A percentile compares a stretch with the other conserved stretches of the same genome.
Evolutionary conservation across 2,888 invertebrate genomes (phyloP).

Genomic region (Scaptomyza tumidula): DNA sequence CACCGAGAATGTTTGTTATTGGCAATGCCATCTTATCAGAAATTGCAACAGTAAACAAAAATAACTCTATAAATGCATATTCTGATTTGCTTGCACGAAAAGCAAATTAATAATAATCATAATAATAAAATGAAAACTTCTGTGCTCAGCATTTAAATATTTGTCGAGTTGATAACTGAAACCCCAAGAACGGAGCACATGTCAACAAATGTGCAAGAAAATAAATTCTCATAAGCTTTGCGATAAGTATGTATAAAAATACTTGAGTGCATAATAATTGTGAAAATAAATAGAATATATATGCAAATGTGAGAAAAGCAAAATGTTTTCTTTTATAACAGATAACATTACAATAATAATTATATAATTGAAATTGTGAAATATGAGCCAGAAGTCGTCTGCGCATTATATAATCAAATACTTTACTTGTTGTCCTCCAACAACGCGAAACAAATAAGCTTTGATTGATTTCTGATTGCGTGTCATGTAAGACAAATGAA

Average conservation of each 20-base stretch:
- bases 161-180: constrained; percentile 15
- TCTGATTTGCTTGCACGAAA: constrained; percentile 1
- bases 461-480: constrained; percentile 59
- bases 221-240: background rate
- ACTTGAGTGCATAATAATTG: background rate
- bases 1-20: constrained; percentile 8
- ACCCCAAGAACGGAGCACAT: constrained; percentile 14
- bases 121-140: constrained; percentile 8
- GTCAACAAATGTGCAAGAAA: constrained; percentile 16
- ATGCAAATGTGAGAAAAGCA: background rate
- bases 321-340: too few species aligned
- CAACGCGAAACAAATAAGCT: constrained; percentile 5
- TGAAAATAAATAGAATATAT: constrained; percentile 3
- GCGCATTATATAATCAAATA: constrained; percentile 17
- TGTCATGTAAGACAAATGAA: constrained; percentile 18
- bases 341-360: background rate
- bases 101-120: constrained; percentile 6
- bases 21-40: constrained; percentile 33
- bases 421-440: constrained; percentile 15
- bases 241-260: background rate
- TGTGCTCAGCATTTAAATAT: constrained; percentile 13
- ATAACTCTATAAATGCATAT: constrained; percentile 19
- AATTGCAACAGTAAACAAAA: constrained; percentile 26
- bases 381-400: constrained; percentile 20
- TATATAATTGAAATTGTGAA: background rate